Evolutionary conservation across 2,797 vertebrate genomes (phyloP), one percentile per base, ranked within the genome.

Genomic region (Cheirogaleus major): DNA sequence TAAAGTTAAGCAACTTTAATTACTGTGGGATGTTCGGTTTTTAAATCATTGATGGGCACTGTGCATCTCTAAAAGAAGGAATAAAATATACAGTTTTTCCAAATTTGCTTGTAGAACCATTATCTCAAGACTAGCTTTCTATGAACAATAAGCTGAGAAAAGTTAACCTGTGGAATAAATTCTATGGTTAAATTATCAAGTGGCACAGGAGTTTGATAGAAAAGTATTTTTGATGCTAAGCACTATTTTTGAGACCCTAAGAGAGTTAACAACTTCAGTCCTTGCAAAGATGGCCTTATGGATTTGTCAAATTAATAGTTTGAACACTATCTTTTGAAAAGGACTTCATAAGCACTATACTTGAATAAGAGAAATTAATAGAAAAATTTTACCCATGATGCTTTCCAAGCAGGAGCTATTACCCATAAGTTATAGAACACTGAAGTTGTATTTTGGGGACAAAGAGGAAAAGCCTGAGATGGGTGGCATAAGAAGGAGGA

Each of bases 401-500:
- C 48, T 70, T 89, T 69, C 52, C 23, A 52, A 78, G 22, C 48
- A 91, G 63, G 32, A 92, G 43, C 13, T 15, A 63, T 80, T 84
- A 84, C 14, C 32, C 9, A 11, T 78, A 83, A 75, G 70, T 75
- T 87, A 86, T 50, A 93, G 38, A 95, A 84, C 45, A 78, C 12
- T 83, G 41, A 89, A 75, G 57, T 35, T 63, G 27, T 69, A 38
- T 95, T 96, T 86, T 38, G 67, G 75, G 80, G 38, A 88, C 45
- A 89, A 81, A 90, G 43, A 95, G 25, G 48, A 95, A 69, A 90
- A 84, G 43, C 23, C 59, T 94, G 61, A 35, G 50, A 89, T 76
- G 91, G 70, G 76, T 96, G 89, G 93, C 72, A 93, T 59, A 85
- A 75, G 27, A 59, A 95, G 76, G 76, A 92, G 69, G 81, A 94